Evolutionary conservation across 2,797 vertebrate genomes (phyloP).

Genomic region (Potorous gilbertii): DNA sequence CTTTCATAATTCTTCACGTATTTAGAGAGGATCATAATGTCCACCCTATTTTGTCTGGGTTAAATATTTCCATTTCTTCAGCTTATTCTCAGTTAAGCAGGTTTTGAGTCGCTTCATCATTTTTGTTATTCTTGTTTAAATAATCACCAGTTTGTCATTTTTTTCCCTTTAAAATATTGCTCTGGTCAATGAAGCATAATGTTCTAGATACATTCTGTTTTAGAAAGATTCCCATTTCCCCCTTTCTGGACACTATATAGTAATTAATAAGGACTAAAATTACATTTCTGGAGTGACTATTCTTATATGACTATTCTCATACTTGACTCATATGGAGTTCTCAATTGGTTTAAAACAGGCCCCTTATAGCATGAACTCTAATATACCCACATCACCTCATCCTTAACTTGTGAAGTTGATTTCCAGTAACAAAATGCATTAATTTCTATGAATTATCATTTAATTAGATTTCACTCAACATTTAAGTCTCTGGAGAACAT

Average conservation of each 20-base stretch:
- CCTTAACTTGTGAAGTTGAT: neutral
- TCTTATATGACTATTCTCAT: neutral
- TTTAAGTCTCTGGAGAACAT: neutral
- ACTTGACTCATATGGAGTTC: neutral
- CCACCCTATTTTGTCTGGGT: neutral
- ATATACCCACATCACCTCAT: neutral
- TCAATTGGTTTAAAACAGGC: neutral
- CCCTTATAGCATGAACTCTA: neutral
- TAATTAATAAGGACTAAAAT: neutral
- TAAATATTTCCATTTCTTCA: neutral
- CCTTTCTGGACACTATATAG: neutral
- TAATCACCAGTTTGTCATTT: neutral
- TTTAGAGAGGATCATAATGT: neutral
- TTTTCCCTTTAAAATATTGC: neutral
- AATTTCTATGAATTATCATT: neutral
- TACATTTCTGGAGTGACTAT: neutral
- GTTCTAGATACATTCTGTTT: neutral
- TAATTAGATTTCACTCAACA: neutral
- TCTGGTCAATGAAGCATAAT: neutral
- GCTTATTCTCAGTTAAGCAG: neutral
- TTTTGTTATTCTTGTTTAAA: neutral
- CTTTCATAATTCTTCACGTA: neutral
- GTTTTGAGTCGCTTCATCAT: neutral
- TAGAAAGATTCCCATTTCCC: neutral
- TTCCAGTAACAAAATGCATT: neutral